These are phyloP conservation scores for Hyposoter dolosus DNA, from an alignment of 2,888 invertebrate genomes.

Conservation along the genomic window DNA sequence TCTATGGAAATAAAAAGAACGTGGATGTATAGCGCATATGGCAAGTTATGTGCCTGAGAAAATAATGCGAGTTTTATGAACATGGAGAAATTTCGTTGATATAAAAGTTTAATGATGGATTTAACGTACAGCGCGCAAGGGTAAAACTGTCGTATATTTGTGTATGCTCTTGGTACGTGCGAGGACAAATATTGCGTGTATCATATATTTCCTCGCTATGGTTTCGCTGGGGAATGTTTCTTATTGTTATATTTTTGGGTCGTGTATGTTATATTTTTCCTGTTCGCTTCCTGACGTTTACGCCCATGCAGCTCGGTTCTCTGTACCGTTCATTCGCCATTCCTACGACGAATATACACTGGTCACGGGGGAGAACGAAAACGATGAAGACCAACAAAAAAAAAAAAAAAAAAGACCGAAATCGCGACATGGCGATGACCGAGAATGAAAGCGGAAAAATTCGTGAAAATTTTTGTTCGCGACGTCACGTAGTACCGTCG, in stretches of 20 bases:
- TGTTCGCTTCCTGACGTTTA: not conserved
- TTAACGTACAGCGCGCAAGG: not conserved
- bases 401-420: constrained; percentile 22
- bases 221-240: constrained; percentile 38
- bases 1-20: not conserved
- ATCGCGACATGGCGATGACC: constrained; percentile 58
- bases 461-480: constrained; percentile 51
- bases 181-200: constrained; percentile 11
- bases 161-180: not conserved
- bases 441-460: constrained; percentile 52
- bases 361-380: constrained; percentile 32
- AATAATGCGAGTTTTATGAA: not conserved
- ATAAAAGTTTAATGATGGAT: constrained; percentile 2
- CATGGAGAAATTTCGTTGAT: not conserved
- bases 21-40: not conserved
- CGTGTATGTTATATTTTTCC: constrained; percentile 17
- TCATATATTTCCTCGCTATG: constrained; percentile 9
- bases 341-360: constrained; percentile 15
- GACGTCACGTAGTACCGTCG: constrained; percentile 42
- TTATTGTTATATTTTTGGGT: constrained; percentile 36
- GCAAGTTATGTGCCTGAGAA: not conserved
- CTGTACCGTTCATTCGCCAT: constrained; percentile 11
- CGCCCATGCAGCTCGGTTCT: not conserved
- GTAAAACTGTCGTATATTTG: constrained; percentile 1
- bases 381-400: constrained; percentile 8